Percentiles rank a stretch among this genome's conserved stretches.
Conservation (phyloP, 2,888 invertebrate species). For the Diaprepes abbreviatus region DNA sequence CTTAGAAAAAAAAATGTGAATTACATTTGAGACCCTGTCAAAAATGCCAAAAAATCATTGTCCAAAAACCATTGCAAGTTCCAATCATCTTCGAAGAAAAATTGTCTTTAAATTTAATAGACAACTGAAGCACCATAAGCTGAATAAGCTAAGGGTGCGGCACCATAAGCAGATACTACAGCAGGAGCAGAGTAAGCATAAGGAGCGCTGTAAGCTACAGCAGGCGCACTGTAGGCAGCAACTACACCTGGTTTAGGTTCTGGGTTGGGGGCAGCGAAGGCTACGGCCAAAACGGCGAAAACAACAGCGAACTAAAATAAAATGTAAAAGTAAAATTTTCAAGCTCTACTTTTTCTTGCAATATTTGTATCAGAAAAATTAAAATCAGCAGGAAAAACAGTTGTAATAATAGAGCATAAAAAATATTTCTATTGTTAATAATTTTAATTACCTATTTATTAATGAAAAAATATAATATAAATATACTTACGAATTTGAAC, state of each 20-base stretch:
- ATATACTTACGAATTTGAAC: conserved; percentile 38
- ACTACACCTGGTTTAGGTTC: conserved; percentile 28
- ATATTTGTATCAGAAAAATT: too few species aligned
- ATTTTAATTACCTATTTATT: too few species aligned
- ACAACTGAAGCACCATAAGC: conserved; percentile 40
- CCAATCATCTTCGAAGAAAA: too few species aligned
- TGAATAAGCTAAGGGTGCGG: conserved; percentile 4
- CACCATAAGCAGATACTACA: conserved; percentile 5
- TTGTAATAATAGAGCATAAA: too few species aligned
- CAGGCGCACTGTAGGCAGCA: conserved; percentile 39
- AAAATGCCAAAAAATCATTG: neutral
- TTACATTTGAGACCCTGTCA: neutral
- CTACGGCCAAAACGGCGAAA: conserved; percentile 48
- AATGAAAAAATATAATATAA: too few species aligned
- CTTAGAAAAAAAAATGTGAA: neutral
- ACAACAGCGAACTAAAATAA: conserved; percentile 37
- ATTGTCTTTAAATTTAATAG: too few species aligned
- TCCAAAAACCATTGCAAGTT: neutral
- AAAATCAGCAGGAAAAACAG: too few species aligned
- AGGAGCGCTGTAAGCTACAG: conserved; percentile 36
- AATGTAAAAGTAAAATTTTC: too few species aligned
- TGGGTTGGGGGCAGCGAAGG: conserved; percentile 43
- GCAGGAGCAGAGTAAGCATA: conserved; percentile 14
- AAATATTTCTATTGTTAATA: too few species aligned
- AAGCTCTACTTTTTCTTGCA: too few species aligned